Evolutionary conservation across 2,888 invertebrate species (phyloP), one percentile per base, ranked within the genome.

Genomic region (Latrodectus hesperus): DNA sequence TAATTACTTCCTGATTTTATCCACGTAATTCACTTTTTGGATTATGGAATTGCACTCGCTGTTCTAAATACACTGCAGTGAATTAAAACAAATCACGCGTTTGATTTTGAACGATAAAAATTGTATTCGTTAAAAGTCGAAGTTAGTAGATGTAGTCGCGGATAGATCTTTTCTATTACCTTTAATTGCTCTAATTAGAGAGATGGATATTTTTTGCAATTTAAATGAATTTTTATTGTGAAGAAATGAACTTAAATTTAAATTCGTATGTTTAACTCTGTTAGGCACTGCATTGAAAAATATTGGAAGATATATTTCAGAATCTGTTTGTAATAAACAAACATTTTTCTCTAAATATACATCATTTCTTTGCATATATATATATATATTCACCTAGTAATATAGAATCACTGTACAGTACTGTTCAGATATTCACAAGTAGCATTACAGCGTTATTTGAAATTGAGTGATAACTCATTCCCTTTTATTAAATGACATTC

Each of bases 211-310:
- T 38, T 38, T 4, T 38, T 38, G 38, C 38, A 1, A 17, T 22
- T 68, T 60, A 68, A 12, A 49, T 16, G 71, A 52, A 52, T 73
- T 68, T 67, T n/a, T 77, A 67, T 26, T 38, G 38, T 38, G 38
- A 38, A 38, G 6, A n/a, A 67, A n/a, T 12, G 12, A 53, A 64
- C n/a, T 77, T 77, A 72, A 65, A 53, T 77, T 77, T 53, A 38
- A 77, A 64, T 73, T 38, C 38, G 4, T 22, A 51, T 75, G 17
- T 17, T 52, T 65, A 51, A 65, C 76, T 84, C 49, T 77, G 14
- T 71, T 75, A 86, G 86, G 86, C 86, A 86, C 80, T 80, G 86
- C 65, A 67, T 86, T 64, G 74, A 80, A 86, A 86, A 86, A 80
- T 75, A 75, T 67, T 86, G 85, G 85, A 86, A 86, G 86, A 86